A percentile compares a stretch with the other conserved stretches of the same genome.
Conservation (phyloP, 35 echinoderm and acorn worm species). For the Apostichopus parvimensis region DNA sequence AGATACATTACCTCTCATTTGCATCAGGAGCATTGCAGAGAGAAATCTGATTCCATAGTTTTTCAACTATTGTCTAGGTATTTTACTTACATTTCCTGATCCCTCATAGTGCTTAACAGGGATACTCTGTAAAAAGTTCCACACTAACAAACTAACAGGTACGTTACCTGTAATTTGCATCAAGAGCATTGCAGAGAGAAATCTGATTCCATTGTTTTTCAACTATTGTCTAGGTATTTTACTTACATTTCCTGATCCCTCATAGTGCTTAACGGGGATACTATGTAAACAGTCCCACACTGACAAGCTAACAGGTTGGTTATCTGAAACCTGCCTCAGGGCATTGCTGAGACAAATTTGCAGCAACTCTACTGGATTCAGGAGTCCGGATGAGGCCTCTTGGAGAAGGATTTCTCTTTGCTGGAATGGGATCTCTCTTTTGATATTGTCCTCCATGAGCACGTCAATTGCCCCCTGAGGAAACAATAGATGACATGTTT, state of each 20-base stretch:
- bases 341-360: constrained; percentile 65
- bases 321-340: constrained; percentile 10
- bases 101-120: not conserved
- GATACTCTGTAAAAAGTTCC: constrained; percentile 13
- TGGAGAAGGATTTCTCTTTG: constrained; percentile 43
- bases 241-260: constrained; percentile 13
- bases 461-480: constrained; percentile 49
- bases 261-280: not conserved
- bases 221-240: not conserved
- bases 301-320: constrained; percentile 33
- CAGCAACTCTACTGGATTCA: not conserved
- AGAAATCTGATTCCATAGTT: no score
- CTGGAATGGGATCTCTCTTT: constrained; percentile 1
- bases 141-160: no score
- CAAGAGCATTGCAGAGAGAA: no score
- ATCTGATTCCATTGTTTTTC: no score
- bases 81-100: constrained; percentile 11
- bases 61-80: no score
- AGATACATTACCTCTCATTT: no score
- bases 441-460: constrained; percentile 54
- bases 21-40: no score
- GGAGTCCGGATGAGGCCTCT: not conserved
- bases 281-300: not conserved
- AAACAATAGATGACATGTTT: no score
- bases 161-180: no score